Evolutionary conservation across 2,888 invertebrate species (phyloP).

Genomic region (Myathropa florea): DNA sequence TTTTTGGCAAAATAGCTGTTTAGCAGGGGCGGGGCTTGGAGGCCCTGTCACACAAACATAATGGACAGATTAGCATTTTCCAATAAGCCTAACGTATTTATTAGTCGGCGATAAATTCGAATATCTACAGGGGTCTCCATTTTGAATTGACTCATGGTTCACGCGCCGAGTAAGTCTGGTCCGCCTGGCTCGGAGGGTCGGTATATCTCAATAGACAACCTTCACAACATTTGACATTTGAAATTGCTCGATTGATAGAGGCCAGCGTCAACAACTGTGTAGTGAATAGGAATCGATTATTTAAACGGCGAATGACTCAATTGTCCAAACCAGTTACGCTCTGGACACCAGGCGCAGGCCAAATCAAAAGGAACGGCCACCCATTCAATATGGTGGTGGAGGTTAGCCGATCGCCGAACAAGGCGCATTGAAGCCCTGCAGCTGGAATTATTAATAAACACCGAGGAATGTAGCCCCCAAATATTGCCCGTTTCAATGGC

Average conservation of each 20-base stretch:
- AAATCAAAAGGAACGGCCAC: slow-evolving; percentile 35
- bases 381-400: slow-evolving; percentile 21
- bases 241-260: slow-evolving; percentile 55
- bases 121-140: slow-evolving; percentile 20
- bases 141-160: slow-evolving; percentile 27
- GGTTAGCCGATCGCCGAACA: slow-evolving; percentile 26
- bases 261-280: slow-evolving; percentile 60
- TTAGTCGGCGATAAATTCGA: slow-evolving; percentile 20
- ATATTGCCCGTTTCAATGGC: not conserved
- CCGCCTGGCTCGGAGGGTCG: slow-evolving; percentile 37
- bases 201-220: slow-evolving; percentile 55
- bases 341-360: not conserved
- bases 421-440: slow-evolving; percentile 55
- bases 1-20: slow-evolving; percentile 43
- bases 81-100: slow-evolving; percentile 31
- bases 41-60: not conserved
- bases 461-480: slow-evolving; percentile 48
- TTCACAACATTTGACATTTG: slow-evolving; percentile 63
- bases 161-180: not conserved
- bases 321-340: slow-evolving; percentile 53
- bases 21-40: slow-evolving; percentile 42
- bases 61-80: slow-evolving; percentile 35
- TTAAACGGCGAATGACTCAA: slow-evolving; percentile 59
- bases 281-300: slow-evolving; percentile 53
- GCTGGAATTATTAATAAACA: slow-evolving; percentile 64